phyloP scores from a whole-genome alignment of 2,797 vertebrate species.

The Myioborus miniatus region DNA sequence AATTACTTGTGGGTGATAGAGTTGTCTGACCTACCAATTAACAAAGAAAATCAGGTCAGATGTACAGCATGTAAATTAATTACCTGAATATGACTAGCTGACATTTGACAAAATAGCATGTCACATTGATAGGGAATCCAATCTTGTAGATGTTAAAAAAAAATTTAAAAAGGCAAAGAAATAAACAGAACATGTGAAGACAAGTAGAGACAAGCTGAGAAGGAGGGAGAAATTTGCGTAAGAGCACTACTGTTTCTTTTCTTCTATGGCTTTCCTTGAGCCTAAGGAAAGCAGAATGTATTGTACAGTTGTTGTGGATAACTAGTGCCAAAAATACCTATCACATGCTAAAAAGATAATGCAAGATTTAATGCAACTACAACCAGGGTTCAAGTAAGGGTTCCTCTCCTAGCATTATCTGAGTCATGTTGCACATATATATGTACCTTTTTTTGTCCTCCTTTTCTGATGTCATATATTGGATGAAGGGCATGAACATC shows the following conservation, averaged over 20 bases:
- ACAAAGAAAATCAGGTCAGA: constrained; percentile 29
- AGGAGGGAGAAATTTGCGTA: not conserved
- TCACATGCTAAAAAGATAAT: not conserved
- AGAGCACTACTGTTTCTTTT: not conserved
- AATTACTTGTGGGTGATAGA: constrained; percentile 4
- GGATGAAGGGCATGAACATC: not conserved
- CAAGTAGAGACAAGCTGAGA: not conserved
- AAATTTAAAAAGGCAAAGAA: not conserved
- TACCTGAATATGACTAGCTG: constrained; percentile 24
- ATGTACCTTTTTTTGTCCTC: not conserved
- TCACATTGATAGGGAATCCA: not conserved
- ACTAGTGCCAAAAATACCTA: not conserved
- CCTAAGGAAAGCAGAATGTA: not conserved
- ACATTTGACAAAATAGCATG: constrained; percentile 22
- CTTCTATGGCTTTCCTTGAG: not conserved
- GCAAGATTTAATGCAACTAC: not conserved
- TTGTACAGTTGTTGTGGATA: not conserved
- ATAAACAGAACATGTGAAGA: not conserved
- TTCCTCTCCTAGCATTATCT: not conserved
- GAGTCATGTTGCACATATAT: rapidly evolving
- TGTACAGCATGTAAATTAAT: constrained; percentile 40
- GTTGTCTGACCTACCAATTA: constrained; percentile 37
- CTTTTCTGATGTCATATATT: not conserved
- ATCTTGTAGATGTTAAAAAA: not conserved
- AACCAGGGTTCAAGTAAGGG: not conserved